Evolutionary conservation across 2,797 vertebrate species (phyloP).

Genomic region (Ara ararauna): DNA sequence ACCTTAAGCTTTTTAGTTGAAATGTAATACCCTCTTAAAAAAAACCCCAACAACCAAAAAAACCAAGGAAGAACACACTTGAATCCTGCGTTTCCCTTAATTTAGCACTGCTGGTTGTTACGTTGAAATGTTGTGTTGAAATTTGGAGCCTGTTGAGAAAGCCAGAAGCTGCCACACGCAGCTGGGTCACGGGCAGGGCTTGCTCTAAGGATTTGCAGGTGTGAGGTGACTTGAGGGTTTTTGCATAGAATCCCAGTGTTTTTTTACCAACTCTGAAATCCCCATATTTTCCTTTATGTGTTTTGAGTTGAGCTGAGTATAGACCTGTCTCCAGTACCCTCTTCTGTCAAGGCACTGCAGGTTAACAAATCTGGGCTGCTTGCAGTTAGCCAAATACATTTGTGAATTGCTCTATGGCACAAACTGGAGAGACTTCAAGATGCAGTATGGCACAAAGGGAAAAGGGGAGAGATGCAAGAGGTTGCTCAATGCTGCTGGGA

Average conservation of each 20-base stretch:
- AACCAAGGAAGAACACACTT: not conserved
- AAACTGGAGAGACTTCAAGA: not conserved
- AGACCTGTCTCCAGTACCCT: not conserved
- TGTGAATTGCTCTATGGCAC: not conserved
- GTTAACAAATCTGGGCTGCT: not conserved
- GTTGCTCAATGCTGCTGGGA: not conserved
- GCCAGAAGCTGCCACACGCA: not conserved
- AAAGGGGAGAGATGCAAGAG: not conserved
- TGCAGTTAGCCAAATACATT: not conserved
- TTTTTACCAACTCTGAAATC: not conserved
- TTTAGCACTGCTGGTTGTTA: not conserved
- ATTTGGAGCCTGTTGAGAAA: not conserved
- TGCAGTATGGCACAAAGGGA: not conserved
- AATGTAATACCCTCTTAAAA: not conserved
- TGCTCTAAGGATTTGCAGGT: not conserved
- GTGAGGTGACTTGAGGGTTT: not conserved
- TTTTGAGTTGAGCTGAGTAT: not conserved
- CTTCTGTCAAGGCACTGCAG: rapidly evolving
- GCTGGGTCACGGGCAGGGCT: not conserved
- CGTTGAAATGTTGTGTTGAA: constrained; percentile 10
- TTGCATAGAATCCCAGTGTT: not conserved
- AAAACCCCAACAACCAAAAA: not conserved
- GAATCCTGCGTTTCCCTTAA: not conserved
- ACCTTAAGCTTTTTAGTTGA: not conserved
- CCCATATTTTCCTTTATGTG: rapidly evolving